Conservation (phyloP, 2,888 invertebrate species). For the Archips crataeganus region DNA sequence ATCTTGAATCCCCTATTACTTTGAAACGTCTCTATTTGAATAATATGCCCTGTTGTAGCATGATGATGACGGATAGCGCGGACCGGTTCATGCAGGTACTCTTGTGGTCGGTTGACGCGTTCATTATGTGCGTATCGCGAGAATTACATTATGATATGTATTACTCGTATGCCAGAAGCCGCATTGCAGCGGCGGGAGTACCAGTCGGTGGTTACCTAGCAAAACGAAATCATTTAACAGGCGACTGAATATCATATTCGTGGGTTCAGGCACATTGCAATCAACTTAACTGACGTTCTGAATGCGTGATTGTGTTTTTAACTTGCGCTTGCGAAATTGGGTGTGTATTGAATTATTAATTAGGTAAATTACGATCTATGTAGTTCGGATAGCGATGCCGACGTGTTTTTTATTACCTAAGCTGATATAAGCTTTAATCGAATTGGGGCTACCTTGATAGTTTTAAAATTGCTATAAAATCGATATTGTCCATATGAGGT, state of each 20-base stretch:
- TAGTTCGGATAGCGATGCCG: neutral
- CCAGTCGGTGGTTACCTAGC: slow-evolving; percentile 6
- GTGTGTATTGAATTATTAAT: neutral
- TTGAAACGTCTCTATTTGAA: slow-evolving; percentile 1
- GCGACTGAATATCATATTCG: neutral
- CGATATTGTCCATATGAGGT: too few species aligned
- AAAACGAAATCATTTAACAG: neutral
- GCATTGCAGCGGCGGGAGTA: neutral
- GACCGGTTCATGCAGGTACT: slow-evolving; percentile 17
- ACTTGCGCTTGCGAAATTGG: neutral
- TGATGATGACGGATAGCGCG: slow-evolving; percentile 8
- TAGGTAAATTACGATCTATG: neutral
- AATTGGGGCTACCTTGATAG: too few species aligned
- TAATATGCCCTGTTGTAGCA: slow-evolving; percentile 4
- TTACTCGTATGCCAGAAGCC: slow-evolving; percentile 11
- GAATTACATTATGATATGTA: slow-evolving; percentile 20
- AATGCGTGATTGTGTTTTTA: neutral
- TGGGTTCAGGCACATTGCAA: neutral
- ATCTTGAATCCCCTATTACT: neutral
- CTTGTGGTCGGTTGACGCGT: slow-evolving; percentile 7
- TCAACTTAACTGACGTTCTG: neutral
- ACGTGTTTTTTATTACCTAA: too few species aligned
- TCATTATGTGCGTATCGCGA: slow-evolving; percentile 8
- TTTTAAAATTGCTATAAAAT: too few species aligned
- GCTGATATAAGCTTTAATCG: too few species aligned